phyloP scores from a whole-genome alignment of 2,888 invertebrate genomes.

The Dioctria linearis region DNA sequence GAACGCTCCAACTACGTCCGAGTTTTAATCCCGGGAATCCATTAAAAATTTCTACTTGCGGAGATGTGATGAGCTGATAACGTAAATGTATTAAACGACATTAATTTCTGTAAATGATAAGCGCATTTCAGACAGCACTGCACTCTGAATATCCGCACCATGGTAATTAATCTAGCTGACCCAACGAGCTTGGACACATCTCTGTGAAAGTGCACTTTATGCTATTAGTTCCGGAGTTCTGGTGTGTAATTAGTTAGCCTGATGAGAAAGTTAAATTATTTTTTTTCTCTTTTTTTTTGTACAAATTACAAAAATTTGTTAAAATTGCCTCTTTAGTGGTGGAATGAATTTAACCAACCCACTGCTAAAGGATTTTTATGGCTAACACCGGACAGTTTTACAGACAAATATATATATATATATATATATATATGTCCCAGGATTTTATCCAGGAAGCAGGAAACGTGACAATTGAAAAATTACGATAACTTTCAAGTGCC shows the following conservation, averaged over 20 bases:
- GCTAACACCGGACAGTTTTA: neutral
- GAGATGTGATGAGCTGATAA: neutral
- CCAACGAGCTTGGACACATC: neutral
- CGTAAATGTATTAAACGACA: conserved; percentile 32
- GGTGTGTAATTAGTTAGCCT: conserved; percentile 23
- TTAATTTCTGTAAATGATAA: conserved; percentile 40
- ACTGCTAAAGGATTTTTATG: neutral
- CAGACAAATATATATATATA: neutral
- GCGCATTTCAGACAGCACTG: neutral
- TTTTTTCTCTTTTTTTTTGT: neutral
- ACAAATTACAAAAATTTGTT: conserved; percentile 29
- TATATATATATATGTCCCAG: neutral
- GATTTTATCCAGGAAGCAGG: conserved; percentile 3
- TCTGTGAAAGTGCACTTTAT: conserved; percentile 14
- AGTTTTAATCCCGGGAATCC: neutral
- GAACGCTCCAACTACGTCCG: too few species aligned
- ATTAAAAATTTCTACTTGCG: neutral
- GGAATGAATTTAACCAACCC: neutral
- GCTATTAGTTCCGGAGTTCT: neutral
- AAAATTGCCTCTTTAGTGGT: conserved; percentile 17
- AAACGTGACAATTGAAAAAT: conserved; percentile 53
- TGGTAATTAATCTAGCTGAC: conserved; percentile 40
- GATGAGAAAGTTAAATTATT: conserved; percentile 37
- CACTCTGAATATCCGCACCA: neutral
- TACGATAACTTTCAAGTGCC: conserved; percentile 42